phyloP scores from a whole-genome alignment of 2,113 vertebrate species.

The Danio rerio region GRCz12tu NC_133192.1:23998001-23998500 shows the following conservation, averaged over 20 bases:
- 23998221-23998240: neutral
- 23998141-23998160: slow-evolving; percentile 99
- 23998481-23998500: neutral
- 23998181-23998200: slow-evolving; percentile 96
- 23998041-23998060: neutral
- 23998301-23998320: neutral
- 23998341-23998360: no score
- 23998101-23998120: slow-evolving; percentile 94
- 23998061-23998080: neutral
- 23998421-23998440: no score
- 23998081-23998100: slow-evolving; percentile 67
- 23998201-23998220: slow-evolving; percentile 90
- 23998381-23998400: no score
- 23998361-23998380: no score
- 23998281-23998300: neutral
- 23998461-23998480: neutral
- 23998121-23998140: slow-evolving; percentile 98
- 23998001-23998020: slow-evolving; percentile 96
- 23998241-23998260: no score
- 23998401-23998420: no score
- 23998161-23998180: slow-evolving; percentile 97
- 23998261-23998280: neutral
- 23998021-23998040: neutral
- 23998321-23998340: neutral
- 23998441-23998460: no score